Conservation (phyloP, 2,113 vertebrate genomes). For the Poeciliopsis prolifica region DNA sequence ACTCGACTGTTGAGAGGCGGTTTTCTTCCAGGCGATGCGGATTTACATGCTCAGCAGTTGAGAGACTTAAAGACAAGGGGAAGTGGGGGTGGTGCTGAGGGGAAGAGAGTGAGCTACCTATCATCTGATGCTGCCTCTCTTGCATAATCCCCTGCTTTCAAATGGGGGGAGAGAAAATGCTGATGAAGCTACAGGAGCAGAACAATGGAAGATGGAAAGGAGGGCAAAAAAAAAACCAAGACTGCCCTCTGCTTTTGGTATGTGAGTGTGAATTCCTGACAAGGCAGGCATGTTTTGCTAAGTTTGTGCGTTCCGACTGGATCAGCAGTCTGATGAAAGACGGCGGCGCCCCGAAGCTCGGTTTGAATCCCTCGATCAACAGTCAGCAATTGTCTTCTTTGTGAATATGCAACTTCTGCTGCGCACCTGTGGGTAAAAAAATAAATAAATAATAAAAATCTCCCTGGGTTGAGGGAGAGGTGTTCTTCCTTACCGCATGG, state of each 20-base stretch:
- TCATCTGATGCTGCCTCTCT: slow-evolving; percentile 71
- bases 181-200: slow-evolving; percentile 63
- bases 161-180: slow-evolving; percentile 60
- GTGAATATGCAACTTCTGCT: slow-evolving; percentile 57
- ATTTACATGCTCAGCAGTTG: slow-evolving; percentile 72
- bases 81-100: slow-evolving; percentile 18
- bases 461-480: neutral
- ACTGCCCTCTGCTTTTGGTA: slow-evolving; percentile 62
- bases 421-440: slow-evolving; percentile 45
- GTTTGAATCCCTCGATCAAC: slow-evolving; percentile 56
- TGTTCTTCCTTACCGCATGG: neutral
- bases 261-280: slow-evolving; percentile 76
- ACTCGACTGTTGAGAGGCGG: slow-evolving; percentile 62
- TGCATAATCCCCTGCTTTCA: slow-evolving; percentile 75
- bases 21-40: slow-evolving; percentile 60
- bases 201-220: slow-evolving; percentile 63
- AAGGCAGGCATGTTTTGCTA: slow-evolving; percentile 62
- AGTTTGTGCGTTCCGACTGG: slow-evolving; percentile 65
- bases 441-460: neutral
- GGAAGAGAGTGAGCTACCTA: slow-evolving; percentile 58
- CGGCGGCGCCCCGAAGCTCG: slow-evolving; percentile 47
- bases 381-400: slow-evolving; percentile 64
- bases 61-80: slow-evolving; percentile 72
- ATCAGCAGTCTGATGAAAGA: slow-evolving; percentile 76
- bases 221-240: slow-evolving; percentile 20